Evolutionary conservation across 2,113 vertebrate genomes (phyloP).

Genomic region (Gavia stellata): DNA sequence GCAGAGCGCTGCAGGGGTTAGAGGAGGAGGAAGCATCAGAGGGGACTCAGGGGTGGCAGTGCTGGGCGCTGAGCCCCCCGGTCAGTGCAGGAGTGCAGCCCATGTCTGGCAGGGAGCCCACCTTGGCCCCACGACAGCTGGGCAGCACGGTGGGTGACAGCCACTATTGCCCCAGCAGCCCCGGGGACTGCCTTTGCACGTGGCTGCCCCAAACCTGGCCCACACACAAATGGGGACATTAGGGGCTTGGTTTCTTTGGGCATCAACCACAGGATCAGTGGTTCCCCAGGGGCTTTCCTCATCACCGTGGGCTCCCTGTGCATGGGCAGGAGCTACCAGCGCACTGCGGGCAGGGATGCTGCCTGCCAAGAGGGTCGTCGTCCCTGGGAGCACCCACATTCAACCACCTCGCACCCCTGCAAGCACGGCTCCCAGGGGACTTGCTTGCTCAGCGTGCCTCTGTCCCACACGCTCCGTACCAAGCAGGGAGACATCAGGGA

Average conservation of each 20-base stretch:
- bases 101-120: neutral
- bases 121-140: fast-evolving
- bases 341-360: neutral
- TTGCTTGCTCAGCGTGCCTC: neutral
- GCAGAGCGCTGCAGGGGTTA: constrained; percentile 79
- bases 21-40: neutral
- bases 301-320: neutral
- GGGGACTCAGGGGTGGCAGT: neutral
- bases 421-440: neutral
- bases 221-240: fast-evolving
- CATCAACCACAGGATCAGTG: neutral
- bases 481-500: neutral
- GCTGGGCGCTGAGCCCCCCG: fast-evolving
- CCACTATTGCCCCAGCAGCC: neutral
- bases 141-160: fast-evolving
- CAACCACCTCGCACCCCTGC: neutral
- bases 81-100: neutral
- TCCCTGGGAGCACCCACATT: neutral
- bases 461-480: fast-evolving
- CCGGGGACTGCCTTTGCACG: fast-evolving
- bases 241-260: neutral
- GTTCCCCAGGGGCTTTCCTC: neutral
- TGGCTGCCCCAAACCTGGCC: neutral
- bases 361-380: neutral
- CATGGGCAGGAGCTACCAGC: fast-evolving